phyloP scores from a whole-genome alignment of 2,888 invertebrate species.

The Spialia ferax region DNA sequence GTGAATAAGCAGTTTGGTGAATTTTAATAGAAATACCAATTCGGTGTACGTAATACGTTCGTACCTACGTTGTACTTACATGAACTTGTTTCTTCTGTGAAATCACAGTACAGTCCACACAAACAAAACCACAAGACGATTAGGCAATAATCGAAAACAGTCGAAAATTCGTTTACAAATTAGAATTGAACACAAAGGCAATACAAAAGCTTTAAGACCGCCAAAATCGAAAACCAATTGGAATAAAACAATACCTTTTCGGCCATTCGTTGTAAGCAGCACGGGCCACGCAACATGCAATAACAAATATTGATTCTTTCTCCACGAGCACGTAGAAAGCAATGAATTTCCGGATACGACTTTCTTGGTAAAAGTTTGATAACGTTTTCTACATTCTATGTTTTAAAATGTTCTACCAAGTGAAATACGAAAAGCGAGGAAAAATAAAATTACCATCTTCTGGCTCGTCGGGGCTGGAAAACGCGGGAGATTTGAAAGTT shows the following conservation, averaged over 20 bases:
- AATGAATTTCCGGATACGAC: conserved; percentile 32
- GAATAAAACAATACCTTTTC: conserved; percentile 8
- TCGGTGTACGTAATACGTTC: too few relatives aligned
- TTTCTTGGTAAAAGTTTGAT: conserved; percentile 31
- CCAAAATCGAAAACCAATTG: conserved; percentile 17
- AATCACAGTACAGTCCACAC: too few relatives aligned
- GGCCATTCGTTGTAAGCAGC: conserved; percentile 5
- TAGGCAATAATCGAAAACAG: neutral
- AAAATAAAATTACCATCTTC: conserved; percentile 27
- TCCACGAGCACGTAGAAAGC: conserved; percentile 24
- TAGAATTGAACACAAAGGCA: conserved; percentile 1
- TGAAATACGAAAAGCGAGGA: conserved; percentile 24
- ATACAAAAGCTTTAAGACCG: neutral
- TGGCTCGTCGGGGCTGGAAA: conserved; percentile 6
- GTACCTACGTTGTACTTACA: too few relatives aligned
- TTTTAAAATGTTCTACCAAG: conserved; percentile 31
- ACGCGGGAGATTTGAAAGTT: conserved; percentile 15
- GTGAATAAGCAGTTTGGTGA: too few relatives aligned
- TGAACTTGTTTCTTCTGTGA: too few relatives aligned
- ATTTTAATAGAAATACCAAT: too few relatives aligned
- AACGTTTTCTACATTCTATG: conserved; percentile 31
- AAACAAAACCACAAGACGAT: too few relatives aligned
- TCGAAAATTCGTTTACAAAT: neutral
- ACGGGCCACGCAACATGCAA: conserved; percentile 24
- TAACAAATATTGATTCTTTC: conserved; percentile 33